Base-by-base conservation (phyloP, 2,888 invertebrate genomes). In the Nephrotoma flavescens region DNA sequence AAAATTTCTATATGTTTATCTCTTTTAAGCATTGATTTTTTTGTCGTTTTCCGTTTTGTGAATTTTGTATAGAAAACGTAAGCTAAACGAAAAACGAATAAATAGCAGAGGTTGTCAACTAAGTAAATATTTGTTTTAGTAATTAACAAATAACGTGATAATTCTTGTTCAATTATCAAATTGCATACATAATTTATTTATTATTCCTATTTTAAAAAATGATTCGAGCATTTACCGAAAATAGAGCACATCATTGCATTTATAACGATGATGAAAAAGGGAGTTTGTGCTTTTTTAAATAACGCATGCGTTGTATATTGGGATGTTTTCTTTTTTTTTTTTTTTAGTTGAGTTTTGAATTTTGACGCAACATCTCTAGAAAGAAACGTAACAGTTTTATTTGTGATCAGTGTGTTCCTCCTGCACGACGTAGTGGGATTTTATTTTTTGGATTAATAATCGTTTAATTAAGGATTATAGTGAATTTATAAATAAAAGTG, bases 1-100 rank as follows among this genome's bases (percentile, higher is more conserved):
- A 86, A 85, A 86, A 57, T 87, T 86, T 71, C 86, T 86, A 42
- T 83, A 83, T 84, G 42, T 84, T 84, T 84, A 15, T 42, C 42
- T 84, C 84, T 41, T 83, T 87, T 31, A 85, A 41, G 42, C 86
- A 87, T 87, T 84, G 87, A 87, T 87, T 87, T 87, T 87, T 87
- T 84, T 86, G 83, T 57, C 15, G 71, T 42, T 84, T 12, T 71
- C 11, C 31, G 71, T 71, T 71, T 19, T 71, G 7, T 31, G 71
- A 31, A 31, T 31, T 31, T 71, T 71, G 71, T 31, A 9, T 71
- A 71, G 31, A 71, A 7, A 57, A 71, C 19, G 71, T 31, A 47
- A 47, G 31, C 19, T 31, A 31, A 71, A 19, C 71, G 31, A 71
- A 71, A 31, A 71, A 71, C 44, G 6, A 9, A 44, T 44, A 44